Conservation (phyloP, 2,888 invertebrate species). For the Acrobasis suavella region DNA sequence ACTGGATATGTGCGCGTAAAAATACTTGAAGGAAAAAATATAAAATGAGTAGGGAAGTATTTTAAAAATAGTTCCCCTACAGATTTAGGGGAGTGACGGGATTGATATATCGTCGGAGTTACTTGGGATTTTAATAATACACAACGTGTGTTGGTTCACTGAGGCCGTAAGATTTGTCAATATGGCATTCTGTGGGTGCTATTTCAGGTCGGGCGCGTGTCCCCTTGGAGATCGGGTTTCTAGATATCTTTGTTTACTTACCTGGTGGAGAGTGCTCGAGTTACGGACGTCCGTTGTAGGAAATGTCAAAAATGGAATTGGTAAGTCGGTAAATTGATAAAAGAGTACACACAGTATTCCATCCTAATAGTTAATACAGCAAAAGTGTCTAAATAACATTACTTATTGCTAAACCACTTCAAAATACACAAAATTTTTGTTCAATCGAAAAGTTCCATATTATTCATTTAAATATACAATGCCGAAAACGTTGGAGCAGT, state of each 20-base stretch:
- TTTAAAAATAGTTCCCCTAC: slow-evolving; percentile 80
- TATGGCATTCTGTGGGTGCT: slow-evolving; percentile 74
- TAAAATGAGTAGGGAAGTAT: slow-evolving; percentile 78
- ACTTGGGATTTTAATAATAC: slow-evolving; percentile 81
- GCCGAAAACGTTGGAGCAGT: too few species aligned
- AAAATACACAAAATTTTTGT: too few species aligned
- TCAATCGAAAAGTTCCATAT: too few species aligned
- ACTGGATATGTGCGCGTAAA: slow-evolving; percentile 58
- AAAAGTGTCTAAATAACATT: too few species aligned
- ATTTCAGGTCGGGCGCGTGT: slow-evolving; percentile 75
- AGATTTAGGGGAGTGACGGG: slow-evolving; percentile 65
- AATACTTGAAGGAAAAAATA: slow-evolving; percentile 78
- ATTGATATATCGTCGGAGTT: slow-evolving; percentile 78
- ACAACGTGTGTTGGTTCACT: slow-evolving; percentile 76
- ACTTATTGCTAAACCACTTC: too few species aligned
- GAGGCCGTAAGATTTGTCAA: slow-evolving; percentile 81
- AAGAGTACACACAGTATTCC: not conserved
- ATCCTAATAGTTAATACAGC: too few species aligned
- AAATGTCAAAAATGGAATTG: slow-evolving; percentile 4
- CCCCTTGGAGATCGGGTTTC: slow-evolving; percentile 62
- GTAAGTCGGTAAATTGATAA: not conserved
- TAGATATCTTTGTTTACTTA: slow-evolving; percentile 69
- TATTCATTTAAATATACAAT: too few species aligned
- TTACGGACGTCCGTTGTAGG: slow-evolving; percentile 52
- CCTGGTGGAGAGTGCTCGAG: slow-evolving; percentile 40